phyloP scores from a whole-genome alignment of 1,140 invertebrate genomes.

The Brachionus koreanus region DNA sequence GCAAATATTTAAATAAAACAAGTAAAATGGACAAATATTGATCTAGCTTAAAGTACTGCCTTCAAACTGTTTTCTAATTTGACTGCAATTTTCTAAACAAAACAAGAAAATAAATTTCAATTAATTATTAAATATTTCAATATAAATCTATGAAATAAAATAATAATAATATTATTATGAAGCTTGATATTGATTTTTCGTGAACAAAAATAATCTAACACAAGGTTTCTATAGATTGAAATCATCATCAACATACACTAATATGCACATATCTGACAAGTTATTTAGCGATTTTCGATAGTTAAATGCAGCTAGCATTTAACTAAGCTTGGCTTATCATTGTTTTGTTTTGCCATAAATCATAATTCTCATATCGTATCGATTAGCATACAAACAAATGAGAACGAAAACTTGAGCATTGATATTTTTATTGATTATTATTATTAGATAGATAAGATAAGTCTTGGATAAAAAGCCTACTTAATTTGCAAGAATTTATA shows the following conservation, averaged over 20 bases:
- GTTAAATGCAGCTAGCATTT: background rate
- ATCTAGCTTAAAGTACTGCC: background rate
- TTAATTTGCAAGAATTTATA: conserved; percentile 10
- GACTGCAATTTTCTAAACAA: background rate
- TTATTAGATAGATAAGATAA: conserved; percentile 30
- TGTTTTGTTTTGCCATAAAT: background rate
- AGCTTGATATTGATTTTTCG: conserved; percentile 8
- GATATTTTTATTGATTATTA: conserved; percentile 13
- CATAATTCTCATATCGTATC: background rate
- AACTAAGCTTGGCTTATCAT: background rate
- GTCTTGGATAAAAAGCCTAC: background rate
- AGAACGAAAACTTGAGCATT: background rate
- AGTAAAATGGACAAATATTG: background rate
- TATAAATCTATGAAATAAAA: background rate
- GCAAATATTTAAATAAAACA: background rate
- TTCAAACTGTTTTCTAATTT: conserved; percentile 10
- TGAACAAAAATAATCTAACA: background rate
- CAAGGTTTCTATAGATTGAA: background rate
- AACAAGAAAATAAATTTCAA: background rate
- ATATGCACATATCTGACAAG: background rate
- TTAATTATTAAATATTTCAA: conserved; percentile 13
- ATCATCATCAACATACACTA: background rate
- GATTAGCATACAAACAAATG: conserved; percentile 8
- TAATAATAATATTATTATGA: conserved; percentile 12
- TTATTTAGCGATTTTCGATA: background rate